A percentile compares a stretch with the other conserved stretches of the same genome.
phyloP scores from a whole-genome alignment of 2,888 invertebrate species.

The Alentia gelatinosa region DNA sequence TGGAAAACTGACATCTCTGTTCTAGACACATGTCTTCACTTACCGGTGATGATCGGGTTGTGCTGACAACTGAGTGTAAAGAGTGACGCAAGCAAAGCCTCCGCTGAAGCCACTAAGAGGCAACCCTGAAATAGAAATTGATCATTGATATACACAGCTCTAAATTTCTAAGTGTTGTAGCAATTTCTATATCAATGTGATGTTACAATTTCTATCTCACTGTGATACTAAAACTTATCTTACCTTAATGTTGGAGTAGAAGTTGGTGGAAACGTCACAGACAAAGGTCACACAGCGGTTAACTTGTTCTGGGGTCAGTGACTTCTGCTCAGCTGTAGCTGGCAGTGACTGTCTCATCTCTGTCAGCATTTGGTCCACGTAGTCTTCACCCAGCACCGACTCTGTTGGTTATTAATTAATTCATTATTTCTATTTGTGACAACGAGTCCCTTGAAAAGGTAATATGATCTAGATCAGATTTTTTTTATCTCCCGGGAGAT shows the following conservation, averaged over 20 bases:
- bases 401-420: constrained; percentile 60
- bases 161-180: too few species aligned
- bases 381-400: constrained; percentile 65
- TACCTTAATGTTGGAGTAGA: constrained; percentile 72
- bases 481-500: too few species aligned
- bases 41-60: constrained; percentile 47
- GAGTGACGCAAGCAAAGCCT: constrained; percentile 69
- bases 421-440: neutral
- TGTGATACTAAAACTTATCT: too few species aligned
- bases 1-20: too few species aligned
- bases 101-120: constrained; percentile 66
- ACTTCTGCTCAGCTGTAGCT: constrained; percentile 42
- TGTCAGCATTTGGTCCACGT: constrained; percentile 66
- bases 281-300: constrained; percentile 72
- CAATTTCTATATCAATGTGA: too few species aligned
- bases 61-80: constrained; percentile 65
- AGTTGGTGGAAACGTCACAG: constrained; percentile 69
- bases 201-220: too few species aligned
- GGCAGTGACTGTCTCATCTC: constrained; percentile 64
- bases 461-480: too few species aligned
- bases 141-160: too few species aligned
- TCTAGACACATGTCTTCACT: neutral
- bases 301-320: constrained; percentile 60
- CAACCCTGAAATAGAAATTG: constrained; percentile 69
- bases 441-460: neutral